These are phyloP conservation scores for Reinhardtius hippoglossoides DNA, from an alignment of 2,113 vertebrate genomes.

Conservation along the genomic window DNA sequence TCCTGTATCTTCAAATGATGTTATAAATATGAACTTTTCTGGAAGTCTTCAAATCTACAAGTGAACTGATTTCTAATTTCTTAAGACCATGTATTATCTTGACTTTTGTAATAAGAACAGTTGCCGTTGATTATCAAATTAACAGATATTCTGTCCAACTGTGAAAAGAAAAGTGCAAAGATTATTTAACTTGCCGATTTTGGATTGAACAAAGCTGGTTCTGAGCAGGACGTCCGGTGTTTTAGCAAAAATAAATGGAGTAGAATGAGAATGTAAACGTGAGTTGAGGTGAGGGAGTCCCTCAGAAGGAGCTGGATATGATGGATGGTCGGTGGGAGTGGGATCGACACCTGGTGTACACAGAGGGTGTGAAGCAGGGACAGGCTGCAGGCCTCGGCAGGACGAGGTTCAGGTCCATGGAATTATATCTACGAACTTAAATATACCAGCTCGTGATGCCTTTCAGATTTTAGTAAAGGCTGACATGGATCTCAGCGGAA, in stretches of 20 bases:
- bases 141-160: no score
- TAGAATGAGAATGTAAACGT: constrained; percentile 67
- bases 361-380: constrained; percentile 58
- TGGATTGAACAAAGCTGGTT: constrained; percentile 12
- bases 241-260: constrained; percentile 60
- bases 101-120: no score
- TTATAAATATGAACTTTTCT: no score
- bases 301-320: constrained; percentile 60
- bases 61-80: no score
- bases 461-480: neutral
- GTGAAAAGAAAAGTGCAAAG: no score
- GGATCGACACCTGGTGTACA: constrained; percentile 61
- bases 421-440: constrained; percentile 10
- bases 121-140: no score
- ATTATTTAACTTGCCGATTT: neutral
- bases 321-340: constrained; percentile 72
- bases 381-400: constrained; percentile 50
- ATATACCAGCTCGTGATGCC: neutral
- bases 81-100: no score
- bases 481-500: no score
- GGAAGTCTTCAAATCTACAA: no score
- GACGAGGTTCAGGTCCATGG: constrained; percentile 6
- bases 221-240: constrained; percentile 44
- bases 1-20: no score
- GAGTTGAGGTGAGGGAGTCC: constrained; percentile 56